These are phyloP conservation scores for Hemicentrotus pulcherrimus DNA, from an alignment of 35 echinoderm and acorn worm genomes.

Conservation along the genomic window DNA sequence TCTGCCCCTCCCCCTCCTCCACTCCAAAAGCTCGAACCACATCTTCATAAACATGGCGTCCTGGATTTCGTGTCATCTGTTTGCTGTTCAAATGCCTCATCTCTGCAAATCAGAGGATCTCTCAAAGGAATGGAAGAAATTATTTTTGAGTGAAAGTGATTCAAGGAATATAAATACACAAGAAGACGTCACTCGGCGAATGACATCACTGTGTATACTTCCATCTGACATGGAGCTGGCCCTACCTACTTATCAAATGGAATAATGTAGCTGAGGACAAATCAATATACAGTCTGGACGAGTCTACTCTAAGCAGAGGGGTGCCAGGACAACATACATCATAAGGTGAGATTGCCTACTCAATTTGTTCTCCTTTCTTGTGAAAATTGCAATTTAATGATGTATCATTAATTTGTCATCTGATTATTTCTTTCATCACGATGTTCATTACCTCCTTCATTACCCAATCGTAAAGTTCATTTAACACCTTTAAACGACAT, in stretches of 20 bases:
- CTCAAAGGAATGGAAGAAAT: not conserved
- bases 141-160: not conserved
- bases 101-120: not conserved
- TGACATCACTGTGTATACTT: not conserved
- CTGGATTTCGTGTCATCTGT: not conserved
- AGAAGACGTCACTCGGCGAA: not conserved
- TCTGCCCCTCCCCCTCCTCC: not conserved
- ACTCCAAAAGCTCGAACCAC: not conserved
- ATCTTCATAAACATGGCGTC: slow-evolving; percentile 1
- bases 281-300: not conserved
- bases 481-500: not conserved
- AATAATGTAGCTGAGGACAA: not conserved
- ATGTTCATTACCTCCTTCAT: not conserved
- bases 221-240: not conserved
- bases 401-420: not conserved
- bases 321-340: not conserved
- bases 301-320: not conserved
- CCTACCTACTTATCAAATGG: not conserved
- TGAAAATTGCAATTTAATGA: not conserved
- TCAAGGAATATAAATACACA: not conserved
- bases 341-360: not conserved
- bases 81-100: not conserved
- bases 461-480: not conserved
- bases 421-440: not conserved
- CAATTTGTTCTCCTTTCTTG: not conserved